Base-by-base conservation (phyloP, 2,113 vertebrate species). In the Atlantisia rogersi region DNA sequence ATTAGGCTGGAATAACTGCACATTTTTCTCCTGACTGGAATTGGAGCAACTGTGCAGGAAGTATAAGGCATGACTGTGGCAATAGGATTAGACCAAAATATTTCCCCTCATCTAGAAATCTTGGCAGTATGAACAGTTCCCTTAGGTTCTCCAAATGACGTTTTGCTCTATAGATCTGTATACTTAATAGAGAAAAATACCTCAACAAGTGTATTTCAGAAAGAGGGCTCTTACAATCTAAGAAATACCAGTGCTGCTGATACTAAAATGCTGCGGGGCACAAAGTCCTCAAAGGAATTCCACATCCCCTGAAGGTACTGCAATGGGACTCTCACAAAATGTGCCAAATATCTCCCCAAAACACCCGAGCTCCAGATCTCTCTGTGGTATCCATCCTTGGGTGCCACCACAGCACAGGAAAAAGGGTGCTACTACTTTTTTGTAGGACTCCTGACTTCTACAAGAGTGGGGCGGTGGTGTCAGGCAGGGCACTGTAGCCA, bases 61-160 rank as follows among this genome's bases (percentile, higher is more conserved):
- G 37, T 46, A 53, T 44, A 64, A 80, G 39, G 26, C 63, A 52
- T 65, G 69, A 78, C 31, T 35, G 25, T 56, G 48, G 53, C 69
- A 94, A 86, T 12, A 86, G 48, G 76, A 93, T 94, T 80, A 91
- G 53, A 75, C 32, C 25, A 26, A 92, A 90, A 32, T 56, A 91
- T 79, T 92, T 94, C 62, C 62, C n/a, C 13, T 86, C 69, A 83
- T 82, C 25, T 68, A 59, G 58, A 95, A 93, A 79, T 88, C 62
- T 52, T 88, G 73, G 69, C 53, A 88, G 60, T 60, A 59, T 29
- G 46, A 86, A 62, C 46, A 39, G 39, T 37, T 92, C 58, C 44
- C 52, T 64, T 4, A 9, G 12, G 76, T 86, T 88, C 28, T 75
- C 50, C 24, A 76, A 40, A 56, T 39, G 7, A 81, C 0, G 8